Evolutionary conservation across 2,888 invertebrate genomes (phyloP), one percentile per base, ranked within the genome.

Genomic region (Scaptomyza parva): DNA sequence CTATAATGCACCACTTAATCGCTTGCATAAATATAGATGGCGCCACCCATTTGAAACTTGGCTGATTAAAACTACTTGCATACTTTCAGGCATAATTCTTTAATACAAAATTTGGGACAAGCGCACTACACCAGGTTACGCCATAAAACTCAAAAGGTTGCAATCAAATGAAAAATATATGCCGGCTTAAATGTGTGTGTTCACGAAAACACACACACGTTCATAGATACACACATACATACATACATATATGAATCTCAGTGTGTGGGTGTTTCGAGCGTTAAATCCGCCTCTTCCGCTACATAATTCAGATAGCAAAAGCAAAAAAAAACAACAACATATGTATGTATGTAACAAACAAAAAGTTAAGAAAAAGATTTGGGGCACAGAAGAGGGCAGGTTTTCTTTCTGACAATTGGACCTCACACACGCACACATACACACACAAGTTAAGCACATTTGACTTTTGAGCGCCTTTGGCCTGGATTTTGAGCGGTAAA

Each of bases 221-320:
- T 52, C 26, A 57, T 8, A 44, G 30, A 45, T n/a, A 54, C 26
- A 57, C 9, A 44, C 35, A 45, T n/a, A 20, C 28, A 41, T 43
- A 28, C 20, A 24, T 44, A 35, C 33, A 14, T 48, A 76, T 48
- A 51, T 55, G 64, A 81, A 81, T 78, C 75, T 71, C 59, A 28
- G 68, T 59, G 65, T 65, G 66, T 59, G 65, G 63, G 65, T 59
- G 67, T 64, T 63, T 61, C 66, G 64, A 75, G 81, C 68, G 72
- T 71, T 75, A 81, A 78, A 83, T 78, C 70, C 84, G 60, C 68
- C 60, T 68, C 76, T 81, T 83, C 81, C 84, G 81, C 84, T 67
- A 86, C 81, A 83, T 83, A 86, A 86, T 83, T 76, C 74, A 83
- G 65, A 60, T 70, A 54, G 71, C 69, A 70, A 80, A 28, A 35